phyloP scores from a whole-genome alignment of 2,888 invertebrate genomes.

The Lingula anatina region DNA sequence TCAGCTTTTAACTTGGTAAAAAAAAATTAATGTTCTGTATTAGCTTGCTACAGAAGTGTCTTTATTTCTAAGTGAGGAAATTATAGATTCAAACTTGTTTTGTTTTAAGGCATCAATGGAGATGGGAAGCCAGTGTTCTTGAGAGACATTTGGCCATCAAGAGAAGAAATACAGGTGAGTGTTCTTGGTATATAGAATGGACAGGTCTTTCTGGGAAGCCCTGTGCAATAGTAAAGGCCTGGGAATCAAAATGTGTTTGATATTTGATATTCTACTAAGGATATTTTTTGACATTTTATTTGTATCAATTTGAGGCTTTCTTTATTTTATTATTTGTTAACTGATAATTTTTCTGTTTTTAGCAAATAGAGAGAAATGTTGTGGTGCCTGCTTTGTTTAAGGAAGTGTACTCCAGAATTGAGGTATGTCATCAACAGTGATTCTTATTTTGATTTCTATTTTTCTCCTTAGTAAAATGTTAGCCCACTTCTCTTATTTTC shows the following conservation, averaged over 20 bases:
- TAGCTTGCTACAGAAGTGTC: background rate
- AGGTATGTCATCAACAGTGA: too few species aligned
- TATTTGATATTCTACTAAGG: too few species aligned
- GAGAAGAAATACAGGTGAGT: slow-evolving; percentile 74
- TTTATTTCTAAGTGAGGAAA: slow-evolving; percentile 1
- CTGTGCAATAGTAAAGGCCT: too few species aligned
- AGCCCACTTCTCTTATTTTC: too few species aligned
- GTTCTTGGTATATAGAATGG: too few species aligned
- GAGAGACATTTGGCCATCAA: slow-evolving; percentile 91
- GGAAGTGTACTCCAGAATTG: slow-evolving; percentile 79
- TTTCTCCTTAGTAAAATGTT: too few species aligned
- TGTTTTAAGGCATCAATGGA: slow-evolving; percentile 52
- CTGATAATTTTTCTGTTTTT: slow-evolving; percentile 11
- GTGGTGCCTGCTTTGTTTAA: slow-evolving; percentile 97
- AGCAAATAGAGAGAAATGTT: slow-evolving; percentile 70
- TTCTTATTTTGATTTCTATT: too few species aligned
- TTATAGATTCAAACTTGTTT: too few species aligned
- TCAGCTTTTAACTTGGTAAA: background rate
- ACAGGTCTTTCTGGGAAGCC: too few species aligned
- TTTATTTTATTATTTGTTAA: too few species aligned
- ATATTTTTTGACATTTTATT: background rate
- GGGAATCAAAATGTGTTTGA: too few species aligned
- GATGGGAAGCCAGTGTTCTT: slow-evolving; percentile 78
- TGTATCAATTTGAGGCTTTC: too few species aligned
- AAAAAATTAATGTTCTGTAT: slow-evolving; percentile 13